A percentile compares a stretch with the other conserved stretches of the same genome.
Evolutionary conservation across 1,140 invertebrate species (phyloP).

Genomic region (Drosophila teissieri): DNA sequence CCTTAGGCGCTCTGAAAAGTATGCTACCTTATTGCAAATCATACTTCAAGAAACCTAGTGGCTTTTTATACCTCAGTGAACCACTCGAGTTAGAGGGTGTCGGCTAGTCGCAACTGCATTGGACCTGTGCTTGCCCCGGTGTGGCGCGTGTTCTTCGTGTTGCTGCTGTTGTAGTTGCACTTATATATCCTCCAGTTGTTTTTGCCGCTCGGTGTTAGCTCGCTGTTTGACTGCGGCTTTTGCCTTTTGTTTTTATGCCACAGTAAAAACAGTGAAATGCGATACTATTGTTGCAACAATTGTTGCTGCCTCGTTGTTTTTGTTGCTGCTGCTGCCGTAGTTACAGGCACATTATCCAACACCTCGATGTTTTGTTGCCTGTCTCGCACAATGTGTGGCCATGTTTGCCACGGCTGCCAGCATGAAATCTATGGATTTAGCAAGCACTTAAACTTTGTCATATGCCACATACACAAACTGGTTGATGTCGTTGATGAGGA

Average conservation of each 20-base stretch:
- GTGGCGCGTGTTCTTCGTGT: slow-evolving; percentile 21
- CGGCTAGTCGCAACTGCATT: background rate
- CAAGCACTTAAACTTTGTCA: slow-evolving; percentile 83
- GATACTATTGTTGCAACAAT: slow-evolving; percentile 79
- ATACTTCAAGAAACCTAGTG: background rate
- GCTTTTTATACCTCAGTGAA: background rate
- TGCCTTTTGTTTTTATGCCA: slow-evolving; percentile 80
- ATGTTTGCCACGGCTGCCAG: slow-evolving; percentile 74
- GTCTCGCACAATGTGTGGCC: slow-evolving; percentile 81
- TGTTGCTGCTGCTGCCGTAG: slow-evolving; percentile 19
- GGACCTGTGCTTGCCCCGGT: background rate
- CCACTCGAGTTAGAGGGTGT: background rate
- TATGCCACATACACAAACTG: slow-evolving; percentile 35
- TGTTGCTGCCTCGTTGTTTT: slow-evolving; percentile 42
- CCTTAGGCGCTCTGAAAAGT: no score
- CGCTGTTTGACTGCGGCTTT: slow-evolving; percentile 77
- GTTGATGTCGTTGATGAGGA: slow-evolving; percentile 40
- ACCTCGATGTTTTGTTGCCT: slow-evolving; percentile 50
- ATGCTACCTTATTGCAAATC: no score
- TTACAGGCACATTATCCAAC: slow-evolving; percentile 57
- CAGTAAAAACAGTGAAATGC: slow-evolving; percentile 81
- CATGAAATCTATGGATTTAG: slow-evolving; percentile 83
- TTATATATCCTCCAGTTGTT: slow-evolving; percentile 27
- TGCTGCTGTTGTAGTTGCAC: slow-evolving; percentile 40
- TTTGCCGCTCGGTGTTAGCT: slow-evolving; percentile 58